Base-by-base conservation (phyloP, 1,140 invertebrate genomes). In the Tetramorium alpestre region DNA sequence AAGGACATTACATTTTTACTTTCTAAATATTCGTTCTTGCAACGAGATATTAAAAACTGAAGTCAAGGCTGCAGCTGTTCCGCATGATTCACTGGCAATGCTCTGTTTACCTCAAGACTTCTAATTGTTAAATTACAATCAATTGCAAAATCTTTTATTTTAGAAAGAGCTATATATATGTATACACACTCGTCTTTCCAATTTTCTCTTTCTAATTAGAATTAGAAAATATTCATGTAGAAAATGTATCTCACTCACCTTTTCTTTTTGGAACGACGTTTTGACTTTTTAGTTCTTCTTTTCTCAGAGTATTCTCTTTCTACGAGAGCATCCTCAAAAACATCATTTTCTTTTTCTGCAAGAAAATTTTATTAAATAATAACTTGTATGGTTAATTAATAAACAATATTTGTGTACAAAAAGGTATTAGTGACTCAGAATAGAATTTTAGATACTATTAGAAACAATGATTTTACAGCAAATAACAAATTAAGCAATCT, bases 201-300 rank as follows among this genome's bases (percentile, higher is more conserved):
- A 33, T 33, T 33, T 33, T 33, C 4, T 33, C 33, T 33, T 33
- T 33, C 33, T 33, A 33, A 33, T 33, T 33, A 33, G 33, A 33
- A 4, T 33, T 4, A 33, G 33, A 33, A 33, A 33, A 33, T 33
- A 33, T 33, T 33, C 3, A 16, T 51, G 11, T n/a, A 54, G 16
- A 22, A 49, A 76, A 65, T 33, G 11, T 58, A 65, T 60, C 16
- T 33, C 3, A 70, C 65, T 86, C 58, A 86, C 85, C 18, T 25
- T 49, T 82, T 70, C 10, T 62, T 60, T 7, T 11, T n/a, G 5
- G 22, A 51, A 22, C 22, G 64, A 49, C 7, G 22, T 10, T 80
- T 33, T 33, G 33, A 33, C 33, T 33, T 33, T 33, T 33, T 33
- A 33, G 33, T 33, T 33, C 33, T 33, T 33, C 33, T 33, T 33